Conservation (phyloP, 2,113 vertebrate genomes). For the Mohoua ochrocephala region DNA sequence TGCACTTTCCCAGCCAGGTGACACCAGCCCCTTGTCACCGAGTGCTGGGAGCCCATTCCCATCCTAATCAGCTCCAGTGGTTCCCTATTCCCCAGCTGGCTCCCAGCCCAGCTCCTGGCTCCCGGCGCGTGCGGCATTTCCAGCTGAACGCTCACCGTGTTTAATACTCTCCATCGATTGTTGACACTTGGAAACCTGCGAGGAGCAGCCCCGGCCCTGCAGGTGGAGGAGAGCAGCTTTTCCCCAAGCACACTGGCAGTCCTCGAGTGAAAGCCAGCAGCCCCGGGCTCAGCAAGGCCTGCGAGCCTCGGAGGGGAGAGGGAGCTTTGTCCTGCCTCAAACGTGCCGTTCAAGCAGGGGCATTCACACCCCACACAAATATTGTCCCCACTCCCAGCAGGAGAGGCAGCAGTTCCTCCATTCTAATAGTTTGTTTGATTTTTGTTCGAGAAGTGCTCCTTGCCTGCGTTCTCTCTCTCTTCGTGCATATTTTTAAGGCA, state of each 20-base stretch:
- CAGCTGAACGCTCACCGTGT: neutral
- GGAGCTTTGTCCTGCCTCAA: neutral
- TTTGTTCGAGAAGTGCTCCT: neutral
- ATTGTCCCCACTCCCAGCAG: neutral
- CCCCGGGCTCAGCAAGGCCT: neutral
- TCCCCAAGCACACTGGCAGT: neutral
- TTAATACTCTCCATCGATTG: conserved; percentile 15
- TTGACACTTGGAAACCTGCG: neutral
- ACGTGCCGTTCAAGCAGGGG: neutral
- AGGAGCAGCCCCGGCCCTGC: neutral
- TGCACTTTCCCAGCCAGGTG: neutral
- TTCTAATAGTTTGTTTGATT: neutral
- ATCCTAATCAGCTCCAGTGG: neutral
- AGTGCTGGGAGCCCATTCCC: neutral
- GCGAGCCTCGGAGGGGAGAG: neutral
- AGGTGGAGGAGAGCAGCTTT: neutral
- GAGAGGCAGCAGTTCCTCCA: neutral
- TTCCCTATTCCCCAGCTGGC: neutral
- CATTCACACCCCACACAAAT: neutral
- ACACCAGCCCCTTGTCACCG: neutral
- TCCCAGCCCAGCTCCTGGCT: neutral
- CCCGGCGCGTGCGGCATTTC: neutral
- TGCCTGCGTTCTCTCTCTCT: neutral
- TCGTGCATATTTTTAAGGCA: neutral
- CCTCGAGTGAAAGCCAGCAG: neutral